Evolutionary conservation across 2,113 vertebrate species (phyloP), one percentile per base, ranked within the genome.

Genomic region (Chlamydotis undulata): DNA sequence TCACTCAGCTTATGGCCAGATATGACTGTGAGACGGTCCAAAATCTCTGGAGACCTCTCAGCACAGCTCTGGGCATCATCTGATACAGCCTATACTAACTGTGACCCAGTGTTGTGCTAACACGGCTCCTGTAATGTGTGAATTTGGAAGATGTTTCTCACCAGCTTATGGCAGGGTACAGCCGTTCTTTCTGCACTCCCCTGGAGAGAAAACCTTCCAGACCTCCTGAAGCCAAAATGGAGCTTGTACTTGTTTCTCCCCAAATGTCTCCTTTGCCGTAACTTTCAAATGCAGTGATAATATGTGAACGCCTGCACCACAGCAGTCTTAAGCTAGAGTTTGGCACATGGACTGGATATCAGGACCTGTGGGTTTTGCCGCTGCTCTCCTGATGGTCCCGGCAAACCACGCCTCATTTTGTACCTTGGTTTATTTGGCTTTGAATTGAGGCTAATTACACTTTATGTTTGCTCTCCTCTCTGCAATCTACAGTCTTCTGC

Each of bases 291-390:
- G 8, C 15, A 53, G 28, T 8, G 14, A 19, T 13, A 73, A 7
- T 25, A n/a, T 4, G 10, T 0, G 0, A 31, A 73, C 2, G 1
- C 15, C 22, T 9, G 25, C n/a, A 63, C 19, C 1, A 0, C 67
- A 84, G 19, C 4, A 23, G 21, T 59, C 1, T 0, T 65, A 69
- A 80, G 3, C 6, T 28, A 11, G 2, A 59, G 6, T 45, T 71
- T 61, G 45, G 19, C 35, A 53, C 11, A 5, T n/a, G 2, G 29
- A 41, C 26, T 64, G 43, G 21, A 14, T 70, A 18, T 47, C 8
- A 10, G 56, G 31, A 50, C 14, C 26, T 0, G 4, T 14, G 22
- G 23, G 8, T 17, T 89, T 87, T 92, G 23, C 15, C 10, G 2
- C 14, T 59, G 14, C 6, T 4, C 6, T 86, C 31, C 71, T 70